phyloP scores from a whole-genome alignment of 2,888 invertebrate species.

The Digitonthophagus gazella region DNA sequence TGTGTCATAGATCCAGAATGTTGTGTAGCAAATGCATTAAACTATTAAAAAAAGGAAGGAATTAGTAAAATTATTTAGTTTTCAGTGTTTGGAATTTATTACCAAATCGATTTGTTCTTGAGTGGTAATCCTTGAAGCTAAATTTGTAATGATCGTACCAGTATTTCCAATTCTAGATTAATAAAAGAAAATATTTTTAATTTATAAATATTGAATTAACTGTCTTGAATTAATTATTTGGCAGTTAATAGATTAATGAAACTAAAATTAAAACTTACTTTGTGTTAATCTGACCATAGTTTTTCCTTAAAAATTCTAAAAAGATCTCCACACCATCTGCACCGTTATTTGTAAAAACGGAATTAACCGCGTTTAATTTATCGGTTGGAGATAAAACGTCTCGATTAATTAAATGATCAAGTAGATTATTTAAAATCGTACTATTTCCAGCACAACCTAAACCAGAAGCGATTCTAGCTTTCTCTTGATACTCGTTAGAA shows the following conservation, averaged over 20 bases:
- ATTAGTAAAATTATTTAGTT: neutral
- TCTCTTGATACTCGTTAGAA: conserved; percentile 60
- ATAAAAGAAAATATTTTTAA: neutral
- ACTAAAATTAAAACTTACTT: conserved; percentile 19
- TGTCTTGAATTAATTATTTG: too few species aligned
- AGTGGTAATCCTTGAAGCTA: conserved; percentile 21
- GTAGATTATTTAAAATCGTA: conserved; percentile 56
- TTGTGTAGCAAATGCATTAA: conserved; percentile 5
- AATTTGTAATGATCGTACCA: conserved; percentile 11
- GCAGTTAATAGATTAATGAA: neutral
- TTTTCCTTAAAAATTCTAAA: conserved; percentile 51
- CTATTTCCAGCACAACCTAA: conserved; percentile 64
- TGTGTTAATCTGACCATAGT: conserved; percentile 43
- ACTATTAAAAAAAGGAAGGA: conserved; percentile 11
- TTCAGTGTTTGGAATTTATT: too few species aligned
- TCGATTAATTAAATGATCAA: conserved; percentile 25
- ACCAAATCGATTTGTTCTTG: conserved; percentile 12
- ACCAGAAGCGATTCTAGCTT: conserved; percentile 58
- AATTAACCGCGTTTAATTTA: conserved; percentile 22
- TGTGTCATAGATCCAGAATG: conserved; percentile 7
- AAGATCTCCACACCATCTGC: conserved; percentile 51
- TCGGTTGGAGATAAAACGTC: conserved; percentile 18
- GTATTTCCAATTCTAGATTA: conserved; percentile 21
- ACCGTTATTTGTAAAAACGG: conserved; percentile 48
- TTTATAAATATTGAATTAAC: neutral